phyloP scores from a whole-genome alignment of 1,140 invertebrate genomes.

The Bacillus rossius region DNA sequence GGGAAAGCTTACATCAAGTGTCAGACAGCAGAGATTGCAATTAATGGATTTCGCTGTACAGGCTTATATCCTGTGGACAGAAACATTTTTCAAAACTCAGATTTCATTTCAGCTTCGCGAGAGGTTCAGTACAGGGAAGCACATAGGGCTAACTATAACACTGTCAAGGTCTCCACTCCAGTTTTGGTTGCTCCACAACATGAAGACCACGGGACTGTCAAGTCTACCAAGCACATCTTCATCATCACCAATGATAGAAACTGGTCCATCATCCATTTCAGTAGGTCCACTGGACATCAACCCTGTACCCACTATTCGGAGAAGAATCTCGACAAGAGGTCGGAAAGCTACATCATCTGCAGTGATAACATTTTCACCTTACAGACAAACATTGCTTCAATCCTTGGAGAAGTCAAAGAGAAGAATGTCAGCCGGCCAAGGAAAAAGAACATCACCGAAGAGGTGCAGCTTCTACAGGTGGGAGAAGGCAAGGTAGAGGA shows the following conservation, averaged over 20 bases:
- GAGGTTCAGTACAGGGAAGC: neutral
- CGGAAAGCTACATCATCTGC: constrained; percentile 16
- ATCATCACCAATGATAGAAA: constrained; percentile 18
- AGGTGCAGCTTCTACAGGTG: too few species aligned
- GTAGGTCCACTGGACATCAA: constrained; percentile 12
- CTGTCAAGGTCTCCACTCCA: neutral
- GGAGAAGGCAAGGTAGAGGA: too few species aligned
- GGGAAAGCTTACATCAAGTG: too few species aligned
- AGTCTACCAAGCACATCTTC: constrained; percentile 4
- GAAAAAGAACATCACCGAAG: too few species aligned
- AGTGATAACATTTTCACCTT: constrained; percentile 20
- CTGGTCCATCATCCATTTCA: constrained; percentile 15
- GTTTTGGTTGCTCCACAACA: neutral
- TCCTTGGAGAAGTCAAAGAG: constrained; percentile 3
- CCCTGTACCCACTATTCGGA: constrained; percentile 1
- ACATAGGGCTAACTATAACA: neutral
- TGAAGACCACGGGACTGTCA: neutral
- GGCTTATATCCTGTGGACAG: constrained; percentile 23
- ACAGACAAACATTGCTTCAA: constrained; percentile 23
- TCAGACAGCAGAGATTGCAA: constrained; percentile 4
- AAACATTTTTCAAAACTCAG: constrained; percentile 19
- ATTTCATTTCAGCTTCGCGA: neutral
- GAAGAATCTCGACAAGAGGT: constrained; percentile 14
- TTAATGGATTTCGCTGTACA: constrained; percentile 25
- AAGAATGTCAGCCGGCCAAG: too few species aligned